These are phyloP conservation scores for Lordiphosa andalusiaca DNA, from an alignment of 2,888 invertebrate species.

Conservation along the genomic window DNA sequence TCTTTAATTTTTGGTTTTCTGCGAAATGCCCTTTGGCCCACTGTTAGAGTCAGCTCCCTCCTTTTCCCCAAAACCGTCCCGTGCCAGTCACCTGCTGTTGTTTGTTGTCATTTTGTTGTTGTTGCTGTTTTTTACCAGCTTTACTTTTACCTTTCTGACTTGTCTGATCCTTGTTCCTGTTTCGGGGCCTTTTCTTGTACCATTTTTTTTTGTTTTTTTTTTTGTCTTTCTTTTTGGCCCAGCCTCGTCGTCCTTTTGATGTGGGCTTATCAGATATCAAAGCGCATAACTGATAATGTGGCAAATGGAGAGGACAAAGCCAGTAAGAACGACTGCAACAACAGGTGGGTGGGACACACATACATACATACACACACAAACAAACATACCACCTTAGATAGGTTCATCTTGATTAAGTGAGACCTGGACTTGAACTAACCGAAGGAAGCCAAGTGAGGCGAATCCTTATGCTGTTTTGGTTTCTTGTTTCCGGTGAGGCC, in stretches of 20 bases:
- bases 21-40: too few relatives aligned
- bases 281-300: constrained; percentile 75
- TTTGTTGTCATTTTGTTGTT: background rate
- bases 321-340: constrained; percentile 2
- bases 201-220: background rate
- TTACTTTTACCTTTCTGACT: constrained; percentile 33
- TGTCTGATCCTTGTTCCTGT: constrained; percentile 7
- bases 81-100: background rate
- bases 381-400: background rate
- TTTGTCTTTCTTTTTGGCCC: constrained; percentile 7
- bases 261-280: constrained; percentile 76
- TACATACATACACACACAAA: background rate
- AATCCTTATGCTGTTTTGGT: constrained; percentile 3
- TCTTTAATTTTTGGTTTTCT: too few relatives aligned
- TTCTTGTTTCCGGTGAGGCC: constrained; percentile 11
- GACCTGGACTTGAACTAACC: constrained; percentile 9
- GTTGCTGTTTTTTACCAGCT: constrained; percentile 25
- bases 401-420: constrained; percentile 26
- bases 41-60: constrained; percentile 15
- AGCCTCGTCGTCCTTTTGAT: constrained; percentile 54
- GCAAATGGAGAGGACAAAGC: constrained; percentile 38
- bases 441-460: background rate
- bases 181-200: constrained; percentile 5
- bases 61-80: background rate
- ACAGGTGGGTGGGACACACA: background rate